Percentiles rank a stretch among this genome's conserved stretches.
These are phyloP conservation scores for Drosophila bocqueti DNA, from an alignment of 1,140 invertebrate genomes.

Conservation along the genomic window DNA sequence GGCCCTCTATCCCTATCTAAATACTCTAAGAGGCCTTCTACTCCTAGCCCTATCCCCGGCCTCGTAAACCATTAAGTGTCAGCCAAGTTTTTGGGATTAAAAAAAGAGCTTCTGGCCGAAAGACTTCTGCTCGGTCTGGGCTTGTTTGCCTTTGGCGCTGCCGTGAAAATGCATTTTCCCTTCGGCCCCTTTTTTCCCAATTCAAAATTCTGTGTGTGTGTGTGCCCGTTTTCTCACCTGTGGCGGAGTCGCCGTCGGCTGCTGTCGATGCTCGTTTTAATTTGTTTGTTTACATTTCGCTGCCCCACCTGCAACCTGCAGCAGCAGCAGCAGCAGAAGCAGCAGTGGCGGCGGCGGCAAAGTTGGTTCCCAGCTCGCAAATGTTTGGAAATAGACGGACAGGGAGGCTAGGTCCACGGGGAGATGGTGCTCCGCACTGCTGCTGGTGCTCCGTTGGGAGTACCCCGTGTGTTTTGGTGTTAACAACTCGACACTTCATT, in stretches of 20 bases:
- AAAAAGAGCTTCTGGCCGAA: constrained; percentile 61
- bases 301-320: constrained; percentile 51
- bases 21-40: constrained; percentile 34
- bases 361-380: constrained; percentile 68
- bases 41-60: background rate
- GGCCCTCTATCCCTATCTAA: constrained; percentile 20
- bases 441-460: constrained; percentile 27
- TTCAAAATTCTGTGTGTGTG: constrained; percentile 24
- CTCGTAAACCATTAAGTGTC: constrained; percentile 60
- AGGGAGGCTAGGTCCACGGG: constrained; percentile 12
- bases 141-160: constrained; percentile 71
- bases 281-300: constrained; percentile 81
- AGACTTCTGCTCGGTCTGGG: constrained; percentile 28
- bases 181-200: constrained; percentile 16
- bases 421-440: constrained; percentile 7
- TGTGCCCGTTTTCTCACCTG: constrained; percentile 75
- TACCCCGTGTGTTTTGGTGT: constrained; percentile 71
- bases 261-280: constrained; percentile 77
- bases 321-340: constrained; percentile 20
- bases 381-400: constrained; percentile 77
- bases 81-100: constrained; percentile 62
- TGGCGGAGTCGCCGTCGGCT: constrained; percentile 26
- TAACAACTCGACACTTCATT: constrained; percentile 83
- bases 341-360: constrained; percentile 25
- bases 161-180: constrained; percentile 58